A percentile compares a stretch with the other conserved stretches of the same genome.
These are phyloP conservation scores for Hirtodrosophila cameraria DNA, from an alignment of 2,888 invertebrate genomes.

Conservation along the genomic window DNA sequence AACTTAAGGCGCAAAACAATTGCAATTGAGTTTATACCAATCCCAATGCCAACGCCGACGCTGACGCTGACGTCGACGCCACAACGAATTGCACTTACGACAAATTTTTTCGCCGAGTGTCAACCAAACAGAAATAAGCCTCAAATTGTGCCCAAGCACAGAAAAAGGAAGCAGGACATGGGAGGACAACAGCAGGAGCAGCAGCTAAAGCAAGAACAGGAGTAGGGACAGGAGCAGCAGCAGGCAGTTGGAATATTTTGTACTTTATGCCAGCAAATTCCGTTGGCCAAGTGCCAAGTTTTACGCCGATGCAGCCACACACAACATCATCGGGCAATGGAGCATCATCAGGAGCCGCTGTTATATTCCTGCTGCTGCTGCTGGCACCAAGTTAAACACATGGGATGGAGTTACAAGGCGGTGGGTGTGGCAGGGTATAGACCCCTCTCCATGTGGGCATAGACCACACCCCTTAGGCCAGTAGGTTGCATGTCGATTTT, in stretches of 20 bases:
- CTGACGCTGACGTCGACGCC: constrained; percentile 39
- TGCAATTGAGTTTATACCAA: constrained; percentile 64
- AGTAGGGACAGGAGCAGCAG: constrained; percentile 12
- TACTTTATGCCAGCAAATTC: constrained; percentile 74
- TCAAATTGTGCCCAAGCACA: constrained; percentile 61
- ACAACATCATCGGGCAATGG: constrained; percentile 42
- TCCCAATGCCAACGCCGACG: constrained; percentile 26
- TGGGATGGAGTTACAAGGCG: constrained; percentile 11
- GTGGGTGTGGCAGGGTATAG: no score
- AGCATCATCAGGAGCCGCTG: constrained; percentile 26
- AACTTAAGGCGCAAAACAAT: constrained; percentile 55
- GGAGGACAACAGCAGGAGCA: constrained; percentile 1
- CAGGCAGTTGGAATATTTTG: constrained; percentile 69
- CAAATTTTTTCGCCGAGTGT: constrained; percentile 70
- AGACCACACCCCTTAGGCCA: constrained; percentile 59
- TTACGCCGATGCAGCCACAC: constrained; percentile 66
- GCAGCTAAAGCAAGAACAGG: neutral
- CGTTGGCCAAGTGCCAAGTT: constrained; percentile 76
- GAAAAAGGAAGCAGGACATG: constrained; percentile 18
- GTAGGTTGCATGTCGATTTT: constrained; percentile 73
- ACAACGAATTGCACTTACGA: constrained; percentile 76
- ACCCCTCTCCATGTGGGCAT: constrained; percentile 52
- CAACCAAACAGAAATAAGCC: constrained; percentile 70
- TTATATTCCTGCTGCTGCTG: constrained; percentile 17
- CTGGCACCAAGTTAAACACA: constrained; percentile 38